Evolutionary conservation across 2,113 vertebrate genomes (phyloP).

Genomic region (Oncorhynchus mykiss): DNA sequence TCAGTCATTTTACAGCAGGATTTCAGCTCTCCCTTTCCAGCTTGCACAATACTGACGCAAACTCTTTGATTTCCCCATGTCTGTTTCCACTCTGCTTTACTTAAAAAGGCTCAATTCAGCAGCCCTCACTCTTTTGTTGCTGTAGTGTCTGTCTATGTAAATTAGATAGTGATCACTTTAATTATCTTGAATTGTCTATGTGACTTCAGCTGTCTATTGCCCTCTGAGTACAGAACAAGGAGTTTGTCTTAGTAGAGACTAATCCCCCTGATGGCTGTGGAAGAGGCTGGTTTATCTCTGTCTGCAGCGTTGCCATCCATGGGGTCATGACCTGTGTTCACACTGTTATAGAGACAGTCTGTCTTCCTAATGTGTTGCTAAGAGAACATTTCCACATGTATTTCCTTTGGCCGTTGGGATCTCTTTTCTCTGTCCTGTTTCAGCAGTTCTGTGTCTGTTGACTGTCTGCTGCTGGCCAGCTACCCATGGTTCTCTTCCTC

Average conservation of each 20-base stretch:
- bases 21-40: background rate
- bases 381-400: background rate
- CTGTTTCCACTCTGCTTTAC: conserved; percentile 3
- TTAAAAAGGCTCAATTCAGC: background rate
- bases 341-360: background rate
- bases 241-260: too few species aligned
- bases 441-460: background rate
- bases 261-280: background rate
- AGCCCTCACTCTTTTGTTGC: background rate
- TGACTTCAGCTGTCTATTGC: too few species aligned
- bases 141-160: background rate
- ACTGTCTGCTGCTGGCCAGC: background rate
- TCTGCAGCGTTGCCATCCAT: background rate
- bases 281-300: background rate
- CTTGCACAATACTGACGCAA: conserved; percentile 11
- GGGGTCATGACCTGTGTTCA: background rate
- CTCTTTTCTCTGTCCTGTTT: background rate
- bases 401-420: background rate
- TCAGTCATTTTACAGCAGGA: background rate
- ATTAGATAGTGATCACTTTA: background rate
- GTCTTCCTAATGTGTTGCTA: background rate
- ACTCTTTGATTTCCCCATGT: conserved; percentile 25
- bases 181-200: too few species aligned
- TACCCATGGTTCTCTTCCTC: background rate
- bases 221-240: too few species aligned